Base-by-base conservation (phyloP, 2,888 invertebrate species). In the Noctuana brunneofusca region DNA sequence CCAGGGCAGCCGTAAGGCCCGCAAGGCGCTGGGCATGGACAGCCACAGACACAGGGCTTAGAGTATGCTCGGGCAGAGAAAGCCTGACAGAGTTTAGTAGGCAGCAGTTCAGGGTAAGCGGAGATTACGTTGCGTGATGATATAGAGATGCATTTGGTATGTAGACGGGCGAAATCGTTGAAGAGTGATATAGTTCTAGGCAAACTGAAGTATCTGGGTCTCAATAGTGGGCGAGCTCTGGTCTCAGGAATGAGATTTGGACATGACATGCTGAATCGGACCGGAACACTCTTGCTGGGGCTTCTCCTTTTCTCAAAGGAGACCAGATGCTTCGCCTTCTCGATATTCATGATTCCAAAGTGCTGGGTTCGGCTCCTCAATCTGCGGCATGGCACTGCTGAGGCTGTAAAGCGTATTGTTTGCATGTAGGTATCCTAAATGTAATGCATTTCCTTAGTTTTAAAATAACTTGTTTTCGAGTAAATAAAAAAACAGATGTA, bases 351-450 rank as follows among this genome's bases (percentile, higher is more conserved):
- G 65, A 52, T 71, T 66, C 70, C 72, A 48, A 55, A 64, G 63
- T 69, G 70, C 69, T 73, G 65, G 68, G 54, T 68, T 68, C 73
- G 73, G 66, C 73, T 71, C 76, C 69, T 78, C 78, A 70, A 68
- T 67, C 78, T 76, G 75, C 80, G 77, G 69, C 75, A 70, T 69
- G 74, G 71, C 71, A 71, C 78, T 75, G 80, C 80, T 71, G 75
- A 67, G 71, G 84, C 88, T 88, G 88, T 72, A 88, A 88, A 86
- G 24, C 58, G 43, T 59, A 53, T 41, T 20, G 49, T 24, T 22
- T 48, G 48, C 22, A 48, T 48, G 20, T 48, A 41, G 14, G 9
- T 41, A 22, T 20, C 48, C 48, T 48, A 48, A 46, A 38, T 38
- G 2, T 6, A 14, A 38, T 14, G 30, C 30, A 6, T 30, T 30